Evolutionary conservation across 2,797 vertebrate species (phyloP).

Genomic region (Hozukius guyotensis): DNA sequence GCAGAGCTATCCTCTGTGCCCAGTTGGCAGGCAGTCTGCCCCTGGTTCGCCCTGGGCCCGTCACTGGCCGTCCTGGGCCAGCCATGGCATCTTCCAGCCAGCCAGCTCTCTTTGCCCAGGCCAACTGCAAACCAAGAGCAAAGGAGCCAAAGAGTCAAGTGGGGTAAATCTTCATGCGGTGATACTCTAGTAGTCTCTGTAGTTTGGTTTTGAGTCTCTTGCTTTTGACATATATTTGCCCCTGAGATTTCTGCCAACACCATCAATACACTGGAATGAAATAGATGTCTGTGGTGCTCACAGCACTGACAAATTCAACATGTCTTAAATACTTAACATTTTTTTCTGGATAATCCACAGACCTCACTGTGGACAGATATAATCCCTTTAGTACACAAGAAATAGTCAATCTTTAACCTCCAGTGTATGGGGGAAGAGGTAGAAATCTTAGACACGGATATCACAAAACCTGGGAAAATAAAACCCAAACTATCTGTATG

Average conservation of each 20-base stretch:
- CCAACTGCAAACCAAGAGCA: conserved; percentile 65
- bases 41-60: conserved; percentile 79
- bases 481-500: not conserved
- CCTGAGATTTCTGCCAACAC: too few relatives aligned
- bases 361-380: not conserved
- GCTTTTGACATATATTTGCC: not conserved
- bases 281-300: not conserved
- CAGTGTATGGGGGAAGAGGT: not conserved
- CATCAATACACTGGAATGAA: not conserved
- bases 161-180: not conserved
- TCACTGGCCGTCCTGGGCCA: conserved; percentile 76
- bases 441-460: not conserved
- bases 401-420: not conserved
- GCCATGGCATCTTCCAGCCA: conserved; percentile 82
- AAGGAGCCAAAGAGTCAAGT: conserved; percentile 3
- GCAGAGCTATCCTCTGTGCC: conserved; percentile 85
- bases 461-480: not conserved
- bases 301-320: not conserved
- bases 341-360: not conserved
- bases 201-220: not conserved
- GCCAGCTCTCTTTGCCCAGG: conserved; percentile 79
- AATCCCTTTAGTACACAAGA: not conserved
- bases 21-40: conserved; percentile 83
- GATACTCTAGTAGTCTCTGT: not conserved
- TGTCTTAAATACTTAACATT: not conserved